These are phyloP conservation scores for Dendrocincla tyrannina DNA, from an alignment of 2,797 vertebrate genomes.

Conservation along the genomic window DNA sequence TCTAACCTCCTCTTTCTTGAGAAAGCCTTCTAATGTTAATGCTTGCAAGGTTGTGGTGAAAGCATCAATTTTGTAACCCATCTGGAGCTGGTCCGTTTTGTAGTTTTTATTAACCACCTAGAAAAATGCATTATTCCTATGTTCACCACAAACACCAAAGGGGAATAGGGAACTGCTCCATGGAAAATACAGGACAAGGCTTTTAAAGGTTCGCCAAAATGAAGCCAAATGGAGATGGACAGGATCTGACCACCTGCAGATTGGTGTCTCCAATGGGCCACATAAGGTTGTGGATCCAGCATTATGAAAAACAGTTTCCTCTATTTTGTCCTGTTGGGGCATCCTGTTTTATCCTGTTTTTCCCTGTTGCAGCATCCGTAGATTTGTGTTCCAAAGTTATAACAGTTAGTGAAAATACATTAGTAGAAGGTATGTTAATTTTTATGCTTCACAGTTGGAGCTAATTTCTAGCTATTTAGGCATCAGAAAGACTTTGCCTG, in stretches of 20 bases:
- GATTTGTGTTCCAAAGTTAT: not conserved
- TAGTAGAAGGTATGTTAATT: not conserved
- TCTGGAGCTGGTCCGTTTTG: not conserved
- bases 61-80: not conserved
- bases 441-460: not conserved
- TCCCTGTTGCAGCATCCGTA: not conserved
- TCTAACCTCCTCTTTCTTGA: not conserved
- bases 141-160: not conserved
- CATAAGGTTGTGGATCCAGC: not conserved
- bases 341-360: not conserved
- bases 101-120: not conserved
- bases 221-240: not conserved
- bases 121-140: not conserved
- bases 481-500: not conserved
- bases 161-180: not conserved
- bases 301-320: accelerated
- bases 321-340: not conserved
- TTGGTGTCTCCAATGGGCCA: not conserved
- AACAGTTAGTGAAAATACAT: not conserved
- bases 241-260: not conserved
- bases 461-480: slow-evolving; percentile 2
- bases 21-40: slow-evolving; percentile 6
- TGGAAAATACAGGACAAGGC: not conserved
- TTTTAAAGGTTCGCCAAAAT: not conserved
- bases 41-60: not conserved